A percentile compares a stretch with the other conserved stretches of the same genome.
Conservation (phyloP, 2,113 vertebrate species). For the Mellivora capensis region DNA sequence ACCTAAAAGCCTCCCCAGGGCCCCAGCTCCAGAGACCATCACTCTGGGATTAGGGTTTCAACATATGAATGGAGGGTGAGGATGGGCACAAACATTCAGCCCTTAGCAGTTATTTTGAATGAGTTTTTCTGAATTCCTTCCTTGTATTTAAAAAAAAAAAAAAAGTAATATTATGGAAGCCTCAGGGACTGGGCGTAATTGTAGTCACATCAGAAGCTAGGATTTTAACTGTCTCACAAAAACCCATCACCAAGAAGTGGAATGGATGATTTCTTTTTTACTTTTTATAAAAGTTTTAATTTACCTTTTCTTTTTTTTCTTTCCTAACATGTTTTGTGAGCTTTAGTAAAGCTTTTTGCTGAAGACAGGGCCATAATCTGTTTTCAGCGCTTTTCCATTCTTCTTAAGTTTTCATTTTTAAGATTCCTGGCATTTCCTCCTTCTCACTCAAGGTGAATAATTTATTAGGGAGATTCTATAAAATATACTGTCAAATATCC, state of each 20-base stretch:
- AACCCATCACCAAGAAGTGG: not conserved
- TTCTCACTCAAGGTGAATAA: conserved; percentile 5
- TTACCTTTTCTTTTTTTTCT: not conserved
- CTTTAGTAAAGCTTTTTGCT: not conserved
- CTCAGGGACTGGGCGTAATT: not conserved
- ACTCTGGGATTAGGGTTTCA: not conserved
- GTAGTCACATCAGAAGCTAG: conserved; percentile 13
- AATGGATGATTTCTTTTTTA: not conserved
- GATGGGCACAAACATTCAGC: not conserved
- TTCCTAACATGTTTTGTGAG: not conserved
- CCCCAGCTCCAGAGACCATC: not conserved
- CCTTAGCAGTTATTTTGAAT: not conserved
- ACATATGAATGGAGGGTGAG: not conserved
- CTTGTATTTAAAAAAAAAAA: not conserved
- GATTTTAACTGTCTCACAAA: conserved; percentile 20
- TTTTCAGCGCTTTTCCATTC: conserved; percentile 9
- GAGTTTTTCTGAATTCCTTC: not conserved
- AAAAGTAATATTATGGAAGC: not conserved
- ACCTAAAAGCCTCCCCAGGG: not conserved
- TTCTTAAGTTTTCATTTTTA: conserved; percentile 28
- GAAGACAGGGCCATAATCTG: not conserved
- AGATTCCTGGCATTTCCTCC: not conserved
- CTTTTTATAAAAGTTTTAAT: not conserved
- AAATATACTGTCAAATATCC: conserved; percentile 15
- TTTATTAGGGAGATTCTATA: not conserved